Base-by-base conservation (phyloP, 2,888 invertebrate genomes). In the Ischnus inquisitorius region DNA sequence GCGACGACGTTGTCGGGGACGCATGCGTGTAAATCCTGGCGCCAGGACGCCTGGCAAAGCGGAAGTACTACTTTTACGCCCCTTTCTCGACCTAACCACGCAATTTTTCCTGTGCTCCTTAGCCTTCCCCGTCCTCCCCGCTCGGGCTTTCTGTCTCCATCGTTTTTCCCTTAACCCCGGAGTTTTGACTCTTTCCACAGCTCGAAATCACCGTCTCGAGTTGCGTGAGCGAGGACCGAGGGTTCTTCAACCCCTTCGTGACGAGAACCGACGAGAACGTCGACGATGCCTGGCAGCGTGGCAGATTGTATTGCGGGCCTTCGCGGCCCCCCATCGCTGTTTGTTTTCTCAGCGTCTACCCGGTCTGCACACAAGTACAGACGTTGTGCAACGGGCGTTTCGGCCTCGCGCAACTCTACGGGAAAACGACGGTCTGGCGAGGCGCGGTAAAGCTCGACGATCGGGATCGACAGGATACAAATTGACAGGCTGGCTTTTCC, bases 61-160 rank as follows among this genome's bases (percentile, higher is more conserved):
- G 93, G 92, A 93, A 93, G 92, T 91, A 90, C 92, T 92, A 91
- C 92, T 92, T 92, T 92, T 91, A 92, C 90, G 89, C 90, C 88
- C 86, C 88, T 67, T 65, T 64, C 86, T 87, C 90, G 85, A 87
- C 88, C 88, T 34, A 77, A 48, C 79, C 69, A 82, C 82, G 84
- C 84, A 79, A 62, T 79, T 76, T 78, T 65, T 46, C 86, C 81
- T 87, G 81, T 81, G 84, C 65, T 60, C 69, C 79, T 81, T 75
- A 51, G 64, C 43, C 78, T 43, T 34, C 67, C 25, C 10, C 41
- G 62, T 34, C 19, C 57, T 46, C 41, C 12, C 69, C 83, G n/a
- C n/a, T n/a, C n/a, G n/a, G 71, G 72, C 82, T 83, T 85, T 81
- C 76, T 68, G 71, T 83, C 83, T 57, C 54, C 28, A n/a, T 28